A percentile compares a stretch with the other conserved stretches of the same genome.
Evolutionary conservation across 2,888 invertebrate genomes (phyloP).

Genomic region (Rambutsinella grinnellia): DNA sequence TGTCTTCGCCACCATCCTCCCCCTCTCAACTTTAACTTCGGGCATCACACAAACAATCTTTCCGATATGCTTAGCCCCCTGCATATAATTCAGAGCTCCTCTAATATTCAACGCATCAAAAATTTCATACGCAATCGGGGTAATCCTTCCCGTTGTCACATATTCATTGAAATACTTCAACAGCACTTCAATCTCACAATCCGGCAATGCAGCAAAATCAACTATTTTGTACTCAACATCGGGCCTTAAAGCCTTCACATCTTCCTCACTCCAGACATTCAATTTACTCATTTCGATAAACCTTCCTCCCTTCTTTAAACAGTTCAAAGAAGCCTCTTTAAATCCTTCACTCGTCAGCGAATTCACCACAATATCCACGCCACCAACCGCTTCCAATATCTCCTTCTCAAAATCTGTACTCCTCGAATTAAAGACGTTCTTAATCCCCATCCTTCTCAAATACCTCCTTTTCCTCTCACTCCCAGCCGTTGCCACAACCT

Average conservation of each 20-base stretch:
- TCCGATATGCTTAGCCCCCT: slow-evolving; percentile 51
- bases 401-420: slow-evolving; percentile 2
- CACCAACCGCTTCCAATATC: not conserved
- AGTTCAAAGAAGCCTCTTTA: slow-evolving; percentile 27
- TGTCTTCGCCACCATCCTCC: not conserved
- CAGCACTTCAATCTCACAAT: not conserved
- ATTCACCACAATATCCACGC: slow-evolving; percentile 27
- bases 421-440: slow-evolving; percentile 24
- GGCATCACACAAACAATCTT: slow-evolving; percentile 39
- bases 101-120: slow-evolving; percentile 39
- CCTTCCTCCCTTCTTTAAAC: not conserved
- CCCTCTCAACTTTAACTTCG: not conserved
- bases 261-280: slow-evolving; percentile 19
- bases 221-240: slow-evolving; percentile 25
- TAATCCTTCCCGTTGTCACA: not conserved
- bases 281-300: slow-evolving; percentile 33
- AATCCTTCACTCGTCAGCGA: slow-evolving; percentile 23
- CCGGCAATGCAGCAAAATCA: slow-evolving; percentile 5
- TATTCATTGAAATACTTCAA: not conserved
- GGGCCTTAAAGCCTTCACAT: slow-evolving; percentile 6
- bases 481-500: slow-evolving; percentile 27
- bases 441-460: slow-evolving; percentile 11
- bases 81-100: slow-evolving; percentile 34
- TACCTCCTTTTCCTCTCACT: slow-evolving; percentile 15
- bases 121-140: slow-evolving; percentile 33